Conservation (phyloP, 2,113 vertebrate species). For the Apteryx mantelli region DNA sequence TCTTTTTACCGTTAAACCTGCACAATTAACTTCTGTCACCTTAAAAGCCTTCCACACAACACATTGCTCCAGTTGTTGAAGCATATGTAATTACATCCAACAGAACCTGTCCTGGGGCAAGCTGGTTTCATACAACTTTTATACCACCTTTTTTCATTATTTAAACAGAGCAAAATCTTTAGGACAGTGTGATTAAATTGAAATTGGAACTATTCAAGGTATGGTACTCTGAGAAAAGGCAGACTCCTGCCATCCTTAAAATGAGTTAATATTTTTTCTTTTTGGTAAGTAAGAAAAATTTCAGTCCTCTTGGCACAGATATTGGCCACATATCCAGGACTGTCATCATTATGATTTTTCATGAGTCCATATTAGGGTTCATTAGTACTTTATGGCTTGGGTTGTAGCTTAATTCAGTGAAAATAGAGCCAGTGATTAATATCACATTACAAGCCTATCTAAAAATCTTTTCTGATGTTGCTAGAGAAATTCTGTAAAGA, state of each 20-base stretch:
- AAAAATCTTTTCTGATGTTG: constrained; percentile 36
- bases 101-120: constrained; percentile 77
- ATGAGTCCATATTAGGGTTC: neutral
- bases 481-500: constrained; percentile 34
- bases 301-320: constrained; percentile 10
- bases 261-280: neutral
- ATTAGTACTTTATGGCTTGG: constrained; percentile 32
- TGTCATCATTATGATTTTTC: constrained; percentile 21
- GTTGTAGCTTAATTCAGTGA: constrained; percentile 23
- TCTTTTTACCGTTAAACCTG: constrained; percentile 68
- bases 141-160: constrained; percentile 80
- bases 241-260: constrained; percentile 12
- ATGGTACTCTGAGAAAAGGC: constrained; percentile 58
- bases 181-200: constrained; percentile 79
- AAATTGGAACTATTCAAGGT: constrained; percentile 74
- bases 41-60: constrained; percentile 76
- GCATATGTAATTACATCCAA: constrained; percentile 79
- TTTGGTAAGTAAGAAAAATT: neutral
- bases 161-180: constrained; percentile 78
- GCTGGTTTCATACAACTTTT: constrained; percentile 80
- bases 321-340: neutral
- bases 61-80: constrained; percentile 77
- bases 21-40: constrained; percentile 78
- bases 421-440: constrained; percentile 56
- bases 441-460: neutral